Base-by-base conservation (phyloP, 2,888 invertebrate genomes). In the Erebia epiphron region DNA sequence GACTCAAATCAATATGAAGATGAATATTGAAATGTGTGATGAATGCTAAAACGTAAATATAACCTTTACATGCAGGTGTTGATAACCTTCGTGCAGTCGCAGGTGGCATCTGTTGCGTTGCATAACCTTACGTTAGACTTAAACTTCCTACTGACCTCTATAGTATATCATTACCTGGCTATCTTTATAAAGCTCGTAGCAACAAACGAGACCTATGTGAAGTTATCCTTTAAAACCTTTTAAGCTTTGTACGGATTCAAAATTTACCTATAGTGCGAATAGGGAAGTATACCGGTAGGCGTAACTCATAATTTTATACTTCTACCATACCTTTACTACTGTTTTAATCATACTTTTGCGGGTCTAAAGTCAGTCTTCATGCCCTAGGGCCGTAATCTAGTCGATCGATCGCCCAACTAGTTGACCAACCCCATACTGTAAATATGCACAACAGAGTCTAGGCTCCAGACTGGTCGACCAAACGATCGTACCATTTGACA, bases 21-120 rank as follows among this genome's bases (percentile, higher is more conserved):
- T 41, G 35, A 58, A 58, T n/a, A 58, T n/a, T 35, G 35, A 35
- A 41, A 58, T 58, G 58, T 58, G n/a, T 58, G 9, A 58, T 41
- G 41, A 14, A 58, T 58, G 41, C 35, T 41, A 35, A 35, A 35
- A 58, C 10, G 58, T 35, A 35, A 58, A 58, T 58, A 58, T 35
- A 14, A 2, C 35, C 7, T 58, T 35, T 35, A 35, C 35, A 35
- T 58, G 35, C 35, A 58, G 26, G 57, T 58, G 56, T 56, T 56
- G 21, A 56, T 56, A 11, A 21, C 50, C n/a, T 50, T 50, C 50
- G 7, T 13, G 50, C n/a, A 5, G 14, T 14, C 50, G 5, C 35
- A 13, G 11, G 46, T 46, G 13, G n/a, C 50, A 14, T 50, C 21
- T 21, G 18, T 56, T 21, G 56, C 21, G 3, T 56, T 56, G 21